phyloP scores from a whole-genome alignment of 2,113 vertebrate species.

The Macheiramphus alcinus region DNA sequence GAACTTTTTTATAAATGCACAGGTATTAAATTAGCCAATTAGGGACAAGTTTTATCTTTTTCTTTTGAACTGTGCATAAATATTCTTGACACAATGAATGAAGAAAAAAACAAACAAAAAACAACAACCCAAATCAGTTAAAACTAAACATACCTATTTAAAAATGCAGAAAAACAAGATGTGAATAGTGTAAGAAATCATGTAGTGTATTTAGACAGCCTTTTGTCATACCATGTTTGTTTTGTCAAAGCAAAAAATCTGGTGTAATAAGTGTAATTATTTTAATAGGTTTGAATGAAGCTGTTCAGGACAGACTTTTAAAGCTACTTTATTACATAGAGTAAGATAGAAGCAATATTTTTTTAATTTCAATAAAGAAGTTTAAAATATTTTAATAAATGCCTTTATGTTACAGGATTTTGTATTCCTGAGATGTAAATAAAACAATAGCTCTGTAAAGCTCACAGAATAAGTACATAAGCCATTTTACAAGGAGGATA shows the following conservation, averaged over 20 bases:
- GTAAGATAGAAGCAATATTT: neutral
- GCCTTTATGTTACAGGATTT: neutral
- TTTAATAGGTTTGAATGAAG: neutral
- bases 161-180: neutral
- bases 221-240: neutral
- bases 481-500: conserved; percentile 58
- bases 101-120: neutral
- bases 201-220: neutral
- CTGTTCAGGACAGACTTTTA: neutral
- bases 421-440: conserved; percentile 53
- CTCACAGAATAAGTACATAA: conserved; percentile 46
- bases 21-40: neutral
- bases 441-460: conserved; percentile 53
- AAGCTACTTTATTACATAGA: neutral
- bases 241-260: neutral
- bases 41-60: neutral
- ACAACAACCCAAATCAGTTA: neutral
- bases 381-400: conserved; percentile 24
- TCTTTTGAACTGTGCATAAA: neutral
- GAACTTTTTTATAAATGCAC: neutral
- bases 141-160: neutral
- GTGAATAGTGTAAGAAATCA: neutral
- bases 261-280: neutral
- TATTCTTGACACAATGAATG: neutral
- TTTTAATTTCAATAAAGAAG: neutral